These are phyloP conservation scores for Coronaproctus castanopsis DNA, from an alignment of 2,888 invertebrate species.

Conservation along the genomic window DNA sequence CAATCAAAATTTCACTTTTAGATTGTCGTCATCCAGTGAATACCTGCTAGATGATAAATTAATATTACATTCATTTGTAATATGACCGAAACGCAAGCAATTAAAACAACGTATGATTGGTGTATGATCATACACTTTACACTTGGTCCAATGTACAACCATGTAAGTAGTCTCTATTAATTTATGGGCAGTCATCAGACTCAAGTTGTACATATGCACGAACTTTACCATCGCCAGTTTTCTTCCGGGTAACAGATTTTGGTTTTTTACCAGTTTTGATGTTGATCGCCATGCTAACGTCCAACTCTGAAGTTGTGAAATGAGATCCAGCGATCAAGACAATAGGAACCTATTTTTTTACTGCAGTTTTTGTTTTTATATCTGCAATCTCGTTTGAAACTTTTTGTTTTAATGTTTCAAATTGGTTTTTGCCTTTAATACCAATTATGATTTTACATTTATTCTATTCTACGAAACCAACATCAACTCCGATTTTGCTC, in stretches of 20 bases:
- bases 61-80: not conserved
- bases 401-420: not conserved
- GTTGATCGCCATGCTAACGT: not conserved
- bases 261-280: not conserved
- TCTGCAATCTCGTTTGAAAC: not conserved
- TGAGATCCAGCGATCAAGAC: not conserved
- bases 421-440: not conserved
- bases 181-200: not conserved
- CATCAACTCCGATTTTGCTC: not conserved
- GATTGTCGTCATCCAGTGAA: not conserved
- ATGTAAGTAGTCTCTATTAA: not conserved
- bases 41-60: not conserved
- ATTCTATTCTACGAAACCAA: not conserved
- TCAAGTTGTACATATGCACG: not conserved
- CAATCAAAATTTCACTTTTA: too few relatives aligned
- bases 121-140: not conserved
- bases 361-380: not conserved
- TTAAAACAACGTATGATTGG: not conserved
- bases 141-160: not conserved
- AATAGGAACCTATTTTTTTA: not conserved
- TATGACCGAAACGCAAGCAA: not conserved
- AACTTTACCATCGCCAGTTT: not conserved
- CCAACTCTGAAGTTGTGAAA: not conserved
- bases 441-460: not conserved
- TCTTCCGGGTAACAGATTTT: not conserved